These are phyloP conservation scores for Latrodectus elegans DNA, from an alignment of 2,888 invertebrate species.

Conservation along the genomic window DNA sequence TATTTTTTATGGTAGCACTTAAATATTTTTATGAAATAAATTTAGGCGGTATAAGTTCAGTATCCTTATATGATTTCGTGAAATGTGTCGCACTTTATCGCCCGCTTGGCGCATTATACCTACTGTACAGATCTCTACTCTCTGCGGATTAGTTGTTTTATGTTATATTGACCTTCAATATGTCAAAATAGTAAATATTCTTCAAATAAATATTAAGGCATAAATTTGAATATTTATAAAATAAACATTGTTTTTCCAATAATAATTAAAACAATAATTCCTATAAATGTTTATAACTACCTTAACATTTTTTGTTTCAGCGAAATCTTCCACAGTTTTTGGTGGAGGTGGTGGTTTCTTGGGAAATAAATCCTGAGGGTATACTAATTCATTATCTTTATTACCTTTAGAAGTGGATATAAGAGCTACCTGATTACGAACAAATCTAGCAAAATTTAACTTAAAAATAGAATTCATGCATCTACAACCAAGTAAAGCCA, in stretches of 20 bases:
- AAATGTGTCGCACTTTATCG: no score
- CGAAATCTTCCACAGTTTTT: conserved; percentile 71
- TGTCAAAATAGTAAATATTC: neutral
- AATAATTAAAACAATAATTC: neutral
- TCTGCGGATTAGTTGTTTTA: no score
- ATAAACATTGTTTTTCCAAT: neutral
- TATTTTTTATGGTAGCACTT: no score
- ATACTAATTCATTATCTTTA: conserved; percentile 48
- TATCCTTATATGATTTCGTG: no score
- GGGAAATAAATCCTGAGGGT: conserved; percentile 45
- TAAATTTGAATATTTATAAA: neutral
- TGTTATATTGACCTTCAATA: no score
- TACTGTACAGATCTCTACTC: no score
- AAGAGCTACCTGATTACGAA: conserved; percentile 74
- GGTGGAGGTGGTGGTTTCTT: conserved; percentile 64
- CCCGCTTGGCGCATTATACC: no score
- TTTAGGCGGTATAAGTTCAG: no score
- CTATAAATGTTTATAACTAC: conserved; percentile 29
- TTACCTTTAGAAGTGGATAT: conserved; percentile 62
- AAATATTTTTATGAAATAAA: no score
- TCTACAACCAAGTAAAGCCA: conserved; percentile 14
- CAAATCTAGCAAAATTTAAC: neutral
- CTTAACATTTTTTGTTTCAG: conserved; percentile 69
- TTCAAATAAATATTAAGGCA: neutral
- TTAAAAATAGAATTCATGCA: conserved; percentile 6